phyloP scores from a whole-genome alignment of 2,113 vertebrate species.

The Grammomys surdaster region DNA sequence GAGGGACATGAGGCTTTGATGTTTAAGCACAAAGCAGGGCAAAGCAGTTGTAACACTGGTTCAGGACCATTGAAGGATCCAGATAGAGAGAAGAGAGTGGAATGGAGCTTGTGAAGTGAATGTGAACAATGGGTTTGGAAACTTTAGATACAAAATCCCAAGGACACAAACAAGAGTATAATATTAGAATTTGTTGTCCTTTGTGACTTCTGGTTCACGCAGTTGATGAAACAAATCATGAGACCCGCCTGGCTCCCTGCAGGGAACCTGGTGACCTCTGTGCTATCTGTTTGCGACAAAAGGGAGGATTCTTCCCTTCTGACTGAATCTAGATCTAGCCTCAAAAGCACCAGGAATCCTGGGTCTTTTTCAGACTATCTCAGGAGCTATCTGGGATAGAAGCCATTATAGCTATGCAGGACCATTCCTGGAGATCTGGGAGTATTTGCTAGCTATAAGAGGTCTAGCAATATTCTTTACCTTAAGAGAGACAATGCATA shows the following conservation, averaged over 20 bases:
- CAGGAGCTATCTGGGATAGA: background rate
- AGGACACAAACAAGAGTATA: background rate
- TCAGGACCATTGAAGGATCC: background rate
- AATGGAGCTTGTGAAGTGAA: background rate
- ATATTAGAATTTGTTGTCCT: background rate
- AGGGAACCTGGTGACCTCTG: background rate
- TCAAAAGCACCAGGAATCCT: background rate
- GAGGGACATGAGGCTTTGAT: background rate
- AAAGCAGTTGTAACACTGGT: background rate
- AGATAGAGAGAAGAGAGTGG: background rate
- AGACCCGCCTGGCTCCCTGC: background rate
- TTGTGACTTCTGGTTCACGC: background rate
- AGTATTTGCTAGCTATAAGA: constrained; percentile 77
- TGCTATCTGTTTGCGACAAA: no score
- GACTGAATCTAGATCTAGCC: background rate
- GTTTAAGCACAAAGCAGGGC: background rate
- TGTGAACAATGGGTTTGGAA: background rate
- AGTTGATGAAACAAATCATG: background rate
- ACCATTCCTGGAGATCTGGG: background rate
- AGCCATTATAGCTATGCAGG: background rate
- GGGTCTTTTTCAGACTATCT: background rate
- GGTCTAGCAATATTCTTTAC: constrained; percentile 82
- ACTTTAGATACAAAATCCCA: background rate
- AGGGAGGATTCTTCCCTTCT: background rate
- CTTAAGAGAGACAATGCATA: constrained; percentile 89